These are phyloP conservation scores for Aspidoscelis tigris DNA, from an alignment of 2,113 vertebrate genomes.

Conservation along the genomic window DNA sequence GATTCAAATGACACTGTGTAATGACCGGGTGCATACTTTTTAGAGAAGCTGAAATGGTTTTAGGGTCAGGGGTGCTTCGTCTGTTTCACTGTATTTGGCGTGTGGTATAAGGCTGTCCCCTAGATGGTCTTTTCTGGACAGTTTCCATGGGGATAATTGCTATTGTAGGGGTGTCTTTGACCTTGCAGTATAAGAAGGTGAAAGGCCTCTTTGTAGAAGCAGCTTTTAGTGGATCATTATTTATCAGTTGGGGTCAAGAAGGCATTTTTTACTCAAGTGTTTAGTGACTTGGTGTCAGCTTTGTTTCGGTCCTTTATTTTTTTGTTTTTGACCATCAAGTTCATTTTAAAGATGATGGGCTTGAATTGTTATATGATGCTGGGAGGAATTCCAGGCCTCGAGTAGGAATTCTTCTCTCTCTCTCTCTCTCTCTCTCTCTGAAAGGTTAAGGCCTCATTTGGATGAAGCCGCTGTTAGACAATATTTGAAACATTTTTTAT, in stretches of 20 bases:
- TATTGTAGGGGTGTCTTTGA: neutral
- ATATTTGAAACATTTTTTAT: too few relatives aligned
- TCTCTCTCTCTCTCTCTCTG: neutral
- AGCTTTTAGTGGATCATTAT: neutral
- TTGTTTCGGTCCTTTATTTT: conserved; percentile 18
- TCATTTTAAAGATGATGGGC: neutral
- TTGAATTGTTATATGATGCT: conserved; percentile 19
- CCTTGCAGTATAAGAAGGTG: neutral
- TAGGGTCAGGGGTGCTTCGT: neutral
- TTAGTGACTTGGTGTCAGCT: neutral
- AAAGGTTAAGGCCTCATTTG: neutral
- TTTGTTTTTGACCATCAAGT: neutral
- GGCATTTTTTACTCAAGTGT: neutral
- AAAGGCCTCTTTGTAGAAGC: conserved; percentile 31
- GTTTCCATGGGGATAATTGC: fast-evolving
- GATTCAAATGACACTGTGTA: neutral
- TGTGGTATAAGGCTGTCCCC: fast-evolving
- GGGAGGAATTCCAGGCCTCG: neutral
- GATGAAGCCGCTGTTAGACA: conserved; percentile 11
- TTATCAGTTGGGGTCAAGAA: conserved; percentile 33
- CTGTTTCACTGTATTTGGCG: neutral
- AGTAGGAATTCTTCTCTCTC: neutral
- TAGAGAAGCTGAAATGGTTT: neutral
- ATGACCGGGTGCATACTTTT: neutral
- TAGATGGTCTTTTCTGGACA: neutral